Base-by-base conservation (phyloP, 2,113 vertebrate species). In the Oncorhynchus keta region DNA sequence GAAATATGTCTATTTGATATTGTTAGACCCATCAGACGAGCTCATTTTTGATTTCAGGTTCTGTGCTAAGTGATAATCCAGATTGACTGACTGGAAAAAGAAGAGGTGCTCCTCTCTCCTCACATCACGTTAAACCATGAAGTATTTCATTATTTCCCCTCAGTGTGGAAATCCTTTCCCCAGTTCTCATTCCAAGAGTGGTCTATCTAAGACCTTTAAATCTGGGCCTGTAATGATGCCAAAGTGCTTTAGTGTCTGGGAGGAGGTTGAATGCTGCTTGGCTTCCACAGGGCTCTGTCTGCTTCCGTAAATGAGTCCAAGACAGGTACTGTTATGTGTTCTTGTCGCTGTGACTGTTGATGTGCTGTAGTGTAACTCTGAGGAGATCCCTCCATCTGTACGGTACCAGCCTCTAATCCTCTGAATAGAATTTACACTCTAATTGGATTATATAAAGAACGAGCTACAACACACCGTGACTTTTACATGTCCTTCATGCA, bases 401-500 rank as follows among this genome's bases (percentile, higher is more conserved):
- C 5, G 5, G 51, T 14, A 55, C 51, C 51, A 55, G 76, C 81
- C 77, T 77, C 72, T 88, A 89, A 91, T 90, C 88, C 84, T 74
- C 81, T 82, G 86, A 88, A 88, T 79, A 91, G 86, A 73, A 85
- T 84, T 88, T 82, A 76, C 70, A 55, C 79, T 80, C 72, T 89
- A 91, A 91, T 87, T 89, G 85, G 86, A 91, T 91, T 88, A 89
- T 79, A 78, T 79, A 78, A 83, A 86, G 81, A 78, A 4, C 64
- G 75, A 79, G 74, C 51, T 66, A 73, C 66, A 85, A 80, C 80
- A 81, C 78, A 68, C 59, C 74, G 49, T 70, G 78, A 85, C 82
- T 86, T 81, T 74, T 82, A 62, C 67, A 57, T 68, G 48, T 80
- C 74, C 78, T 77, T 70, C 61, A 51, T 68, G 57, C 76, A 72